These are phyloP conservation scores for Anguilla anguilla DNA, from an alignment of 2,797 vertebrate species.

Conservation along the genomic window DNA sequence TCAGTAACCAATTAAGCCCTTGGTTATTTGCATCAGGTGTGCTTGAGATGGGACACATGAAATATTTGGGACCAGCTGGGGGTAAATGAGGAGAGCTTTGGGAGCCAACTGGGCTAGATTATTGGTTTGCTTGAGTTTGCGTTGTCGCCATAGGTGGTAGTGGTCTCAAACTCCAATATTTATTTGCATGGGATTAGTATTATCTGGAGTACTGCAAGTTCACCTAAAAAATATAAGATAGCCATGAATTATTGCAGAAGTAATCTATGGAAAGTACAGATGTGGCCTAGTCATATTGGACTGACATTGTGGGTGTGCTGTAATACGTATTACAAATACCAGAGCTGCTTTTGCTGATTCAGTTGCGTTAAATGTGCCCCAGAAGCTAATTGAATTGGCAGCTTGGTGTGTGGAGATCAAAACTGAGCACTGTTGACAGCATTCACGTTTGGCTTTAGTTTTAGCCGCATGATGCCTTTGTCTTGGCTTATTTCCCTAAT, in stretches of 20 bases:
- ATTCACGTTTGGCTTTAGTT: not conserved
- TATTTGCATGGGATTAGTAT: not conserved
- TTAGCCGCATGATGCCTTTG: not conserved
- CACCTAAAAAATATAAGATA: not conserved
- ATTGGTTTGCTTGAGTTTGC: not conserved
- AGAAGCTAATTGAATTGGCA: not conserved
- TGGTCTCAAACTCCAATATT: not conserved
- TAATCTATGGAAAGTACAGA: not conserved
- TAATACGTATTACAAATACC: not conserved
- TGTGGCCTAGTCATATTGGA: not conserved
- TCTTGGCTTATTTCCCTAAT: constrained; percentile 1
- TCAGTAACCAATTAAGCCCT: too few species aligned
- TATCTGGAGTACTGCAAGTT: not conserved
- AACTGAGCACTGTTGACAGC: not conserved
- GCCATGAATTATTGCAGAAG: not conserved
- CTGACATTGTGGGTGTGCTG: not conserved
- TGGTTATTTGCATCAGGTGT: too few species aligned
- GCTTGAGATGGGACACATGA: too few species aligned
- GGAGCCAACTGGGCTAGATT: too few species aligned
- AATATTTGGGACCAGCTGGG: too few species aligned
- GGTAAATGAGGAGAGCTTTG: too few species aligned
- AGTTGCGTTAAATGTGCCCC: not conserved
- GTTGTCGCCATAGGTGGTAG: not conserved
- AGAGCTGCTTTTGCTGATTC: not conserved
- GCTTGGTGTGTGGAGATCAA: not conserved